phyloP scores from a whole-genome alignment of 2,888 invertebrate species.

The Leptopterna dolabrata region DNA sequence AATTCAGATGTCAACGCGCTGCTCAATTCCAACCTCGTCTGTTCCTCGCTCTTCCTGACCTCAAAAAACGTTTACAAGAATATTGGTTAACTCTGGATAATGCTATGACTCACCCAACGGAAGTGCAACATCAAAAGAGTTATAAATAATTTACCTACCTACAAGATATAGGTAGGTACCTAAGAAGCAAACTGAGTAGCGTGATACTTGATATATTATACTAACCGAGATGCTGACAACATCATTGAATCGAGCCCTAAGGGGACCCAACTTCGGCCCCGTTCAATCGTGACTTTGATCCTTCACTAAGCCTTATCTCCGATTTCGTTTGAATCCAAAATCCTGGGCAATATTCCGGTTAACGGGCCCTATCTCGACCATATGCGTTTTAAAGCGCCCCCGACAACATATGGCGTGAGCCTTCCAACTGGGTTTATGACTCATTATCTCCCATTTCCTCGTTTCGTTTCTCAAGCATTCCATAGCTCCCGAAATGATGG shows the following conservation, averaged over 20 bases:
- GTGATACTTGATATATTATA: not conserved
- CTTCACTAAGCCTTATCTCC: constrained; percentile 15
- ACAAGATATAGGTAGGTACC: too few relatives aligned
- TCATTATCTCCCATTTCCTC: constrained; percentile 40
- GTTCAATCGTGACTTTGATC: not conserved
- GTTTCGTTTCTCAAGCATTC: constrained; percentile 28
- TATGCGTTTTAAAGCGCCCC: constrained; percentile 24
- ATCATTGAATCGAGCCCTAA: not conserved
- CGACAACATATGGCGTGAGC: constrained; percentile 32
- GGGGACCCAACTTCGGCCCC: not conserved
- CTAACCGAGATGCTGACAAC: not conserved
- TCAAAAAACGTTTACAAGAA: too few relatives aligned
- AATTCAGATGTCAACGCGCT: too few relatives aligned
- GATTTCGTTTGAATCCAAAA: constrained; percentile 6
- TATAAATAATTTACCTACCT: too few relatives aligned
- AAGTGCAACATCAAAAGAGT: too few relatives aligned
- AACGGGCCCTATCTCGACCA: constrained; percentile 20
- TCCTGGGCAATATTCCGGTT: not conserved
- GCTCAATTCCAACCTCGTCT: too few relatives aligned
- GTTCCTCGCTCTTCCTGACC: too few relatives aligned
- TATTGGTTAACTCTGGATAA: too few relatives aligned
- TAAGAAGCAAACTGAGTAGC: not conserved
- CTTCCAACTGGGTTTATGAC: constrained; percentile 19
- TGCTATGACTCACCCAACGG: too few relatives aligned
- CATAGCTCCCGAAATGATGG: constrained; percentile 6